Base-by-base conservation (phyloP, 2,888 invertebrate genomes). In the Agrochola macilenta region DNA sequence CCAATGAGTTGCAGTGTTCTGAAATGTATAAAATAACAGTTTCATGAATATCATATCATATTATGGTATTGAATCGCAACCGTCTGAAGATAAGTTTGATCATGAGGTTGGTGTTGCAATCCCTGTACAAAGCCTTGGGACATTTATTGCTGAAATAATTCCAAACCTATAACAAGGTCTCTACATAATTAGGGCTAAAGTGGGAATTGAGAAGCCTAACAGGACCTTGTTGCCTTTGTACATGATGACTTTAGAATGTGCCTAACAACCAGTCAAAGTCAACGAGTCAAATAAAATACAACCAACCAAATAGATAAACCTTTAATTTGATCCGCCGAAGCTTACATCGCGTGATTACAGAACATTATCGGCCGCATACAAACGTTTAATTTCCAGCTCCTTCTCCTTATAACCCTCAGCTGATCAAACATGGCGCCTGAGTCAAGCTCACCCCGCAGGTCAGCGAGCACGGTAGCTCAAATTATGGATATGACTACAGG, bases 401-500 rank as follows among this genome's bases (percentile, higher is more conserved):
- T 35, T 63, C 69, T 75, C 35, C 69, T 78, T 75, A 11, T 72
- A 72, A 69, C 81, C 78, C 63, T 84, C 35, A 60, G 63, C 66
- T 64, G 61, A 58, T 58, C 71, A 46, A 79, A 78, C 69, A 83
- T 74, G 71, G 81, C 72, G 26, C 23, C 69, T 23, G 49, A 26
- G 8, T 71, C 35, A 11, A 17, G 14, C 43, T 35, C 57, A 74
- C 17, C 77, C 74, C 60, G 60, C 74, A 64, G 84, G 81, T 84
- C 83, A 81, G 60, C 68, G 73, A 60, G 57, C 49, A 71, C 85
- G 69, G 87, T 79, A 78, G 87, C 79, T 77, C 78, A 81, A 73
- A 88, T 87, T 84, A 87, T 89, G 89, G 78, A 88, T 88, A 88
- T 87, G 82, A 82, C 84, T 86, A 87, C 89, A 88, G 89, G 89